Evolutionary conservation across 2,888 invertebrate genomes (phyloP).

Genomic region (Folsomia candida): DNA sequence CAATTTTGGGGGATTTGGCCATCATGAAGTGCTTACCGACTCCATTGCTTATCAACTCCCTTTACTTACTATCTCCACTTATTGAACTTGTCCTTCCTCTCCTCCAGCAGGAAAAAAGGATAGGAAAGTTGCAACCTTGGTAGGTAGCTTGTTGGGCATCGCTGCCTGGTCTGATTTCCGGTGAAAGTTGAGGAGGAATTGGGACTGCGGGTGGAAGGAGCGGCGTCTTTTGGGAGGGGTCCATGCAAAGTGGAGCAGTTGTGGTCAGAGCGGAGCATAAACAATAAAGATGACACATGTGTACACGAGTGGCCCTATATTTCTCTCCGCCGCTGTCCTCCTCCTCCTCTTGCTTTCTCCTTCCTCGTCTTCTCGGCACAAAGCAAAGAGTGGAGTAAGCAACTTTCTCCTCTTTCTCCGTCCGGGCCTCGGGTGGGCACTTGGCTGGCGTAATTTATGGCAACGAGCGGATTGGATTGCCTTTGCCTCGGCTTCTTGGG

Average conservation of each 20-base stretch:
- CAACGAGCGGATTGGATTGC: conserved; percentile 18
- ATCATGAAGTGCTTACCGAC: conserved; percentile 38
- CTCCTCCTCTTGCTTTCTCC: background rate
- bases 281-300: background rate
- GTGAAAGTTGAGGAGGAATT: too few relatives aligned
- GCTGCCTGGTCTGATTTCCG: too few relatives aligned
- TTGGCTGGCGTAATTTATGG: conserved; percentile 19
- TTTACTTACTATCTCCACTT: too few relatives aligned
- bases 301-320: background rate
- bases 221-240: background rate
- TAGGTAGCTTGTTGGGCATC: too few relatives aligned
- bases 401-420: too few relatives aligned
- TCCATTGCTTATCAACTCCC: conserved; percentile 23
- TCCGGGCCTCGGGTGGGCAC: conserved; percentile 15
- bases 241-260: background rate
- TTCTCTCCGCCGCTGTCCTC: background rate
- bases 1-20: conserved; percentile 41
- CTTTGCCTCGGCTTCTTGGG: conserved; percentile 10
- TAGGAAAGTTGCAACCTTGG: too few relatives aligned
- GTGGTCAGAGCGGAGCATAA: too few relatives aligned
- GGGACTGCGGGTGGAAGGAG: background rate
- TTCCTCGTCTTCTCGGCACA: background rate
- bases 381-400: too few relatives aligned
- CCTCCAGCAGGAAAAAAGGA: too few relatives aligned
- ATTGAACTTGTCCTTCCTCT: background rate